Evolutionary conservation across 2,113 vertebrate genomes (phyloP).

Genomic region (Rhadina sibilatrix): DNA sequence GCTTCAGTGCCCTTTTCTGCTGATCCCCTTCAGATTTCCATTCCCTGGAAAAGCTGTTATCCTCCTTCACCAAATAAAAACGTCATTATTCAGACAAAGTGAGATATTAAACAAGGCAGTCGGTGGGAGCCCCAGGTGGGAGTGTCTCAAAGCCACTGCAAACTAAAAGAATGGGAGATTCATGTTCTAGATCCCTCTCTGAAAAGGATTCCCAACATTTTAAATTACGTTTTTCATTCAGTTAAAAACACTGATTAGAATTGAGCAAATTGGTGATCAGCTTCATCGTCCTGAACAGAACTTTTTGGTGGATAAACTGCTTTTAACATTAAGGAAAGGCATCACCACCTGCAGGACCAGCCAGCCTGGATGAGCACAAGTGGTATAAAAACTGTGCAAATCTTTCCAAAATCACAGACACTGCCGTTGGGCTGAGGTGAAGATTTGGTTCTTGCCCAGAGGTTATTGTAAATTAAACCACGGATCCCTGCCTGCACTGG

Average conservation of each 20-base stretch:
- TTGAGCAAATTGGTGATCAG: background rate
- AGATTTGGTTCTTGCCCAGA: background rate
- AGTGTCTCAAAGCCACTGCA: background rate
- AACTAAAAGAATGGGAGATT: background rate
- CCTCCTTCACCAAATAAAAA: background rate
- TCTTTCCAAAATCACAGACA: background rate
- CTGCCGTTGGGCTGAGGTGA: accelerated
- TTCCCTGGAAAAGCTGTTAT: background rate
- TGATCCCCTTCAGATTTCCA: background rate
- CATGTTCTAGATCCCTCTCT: background rate
- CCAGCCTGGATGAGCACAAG: background rate
- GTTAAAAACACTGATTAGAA: background rate
- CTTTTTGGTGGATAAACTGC: background rate
- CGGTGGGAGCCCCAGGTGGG: background rate
- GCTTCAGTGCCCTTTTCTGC: background rate
- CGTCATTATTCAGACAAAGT: background rate
- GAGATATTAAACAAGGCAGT: background rate
- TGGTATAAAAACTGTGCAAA: background rate
- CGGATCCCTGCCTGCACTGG: background rate
- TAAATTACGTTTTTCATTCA: background rate
- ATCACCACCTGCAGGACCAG: background rate
- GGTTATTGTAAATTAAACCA: background rate
- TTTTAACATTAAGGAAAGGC: background rate
- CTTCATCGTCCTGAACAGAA: background rate
- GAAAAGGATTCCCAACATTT: background rate